Base-by-base conservation (phyloP, 2,888 invertebrate species). In the Petrolisthes cinctipes region DNA sequence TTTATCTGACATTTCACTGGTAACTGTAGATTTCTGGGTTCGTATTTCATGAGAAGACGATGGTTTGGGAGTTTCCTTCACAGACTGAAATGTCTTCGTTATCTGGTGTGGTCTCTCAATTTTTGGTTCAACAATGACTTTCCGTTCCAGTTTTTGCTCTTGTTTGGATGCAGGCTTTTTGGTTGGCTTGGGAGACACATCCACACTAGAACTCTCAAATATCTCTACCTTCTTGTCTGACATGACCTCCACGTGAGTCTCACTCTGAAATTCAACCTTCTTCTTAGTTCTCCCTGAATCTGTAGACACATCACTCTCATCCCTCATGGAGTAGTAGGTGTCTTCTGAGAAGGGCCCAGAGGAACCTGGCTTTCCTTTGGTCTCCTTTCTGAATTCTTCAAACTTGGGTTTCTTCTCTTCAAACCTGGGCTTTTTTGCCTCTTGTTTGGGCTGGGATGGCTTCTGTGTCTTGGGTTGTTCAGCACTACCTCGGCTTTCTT, bases 211-310 rank as follows among this genome's bases (percentile, higher is more conserved):
- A 37, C 82, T 87, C 53, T 85, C 85, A 81, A 76, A 89, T 17
- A 83, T 84, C 57, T 90, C 90, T n/a, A 89, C 89, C 53, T 90
- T 90, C 54, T 90, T 89, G 53, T 89, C 89, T 61, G 90, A 90
- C 90, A 90, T 90, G 37, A 85, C 76, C 56, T 89, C 82, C 17
- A 89, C 86, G 66, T 90, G 90, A 37, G 86, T 88, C 81, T 89
- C 89, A 78, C 78, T 90, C 76, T 84, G 78, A 56, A 90, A 75
- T 81, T 89, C 89, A 23, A 90, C 86, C 73, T 90, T 89, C 51
- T 86, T 90, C 71, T 89, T 82, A 57, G 85, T 89, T 57, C 87
- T 89, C 23, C 80, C 37, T 51, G 57, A 71, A 17, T 82, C 90
- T 11, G 89, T 86, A 14, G 85, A 61, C 9, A 79, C 84, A 87